Conservation (phyloP, 2,888 invertebrate species). For the Gnatocerus cornutus region DNA sequence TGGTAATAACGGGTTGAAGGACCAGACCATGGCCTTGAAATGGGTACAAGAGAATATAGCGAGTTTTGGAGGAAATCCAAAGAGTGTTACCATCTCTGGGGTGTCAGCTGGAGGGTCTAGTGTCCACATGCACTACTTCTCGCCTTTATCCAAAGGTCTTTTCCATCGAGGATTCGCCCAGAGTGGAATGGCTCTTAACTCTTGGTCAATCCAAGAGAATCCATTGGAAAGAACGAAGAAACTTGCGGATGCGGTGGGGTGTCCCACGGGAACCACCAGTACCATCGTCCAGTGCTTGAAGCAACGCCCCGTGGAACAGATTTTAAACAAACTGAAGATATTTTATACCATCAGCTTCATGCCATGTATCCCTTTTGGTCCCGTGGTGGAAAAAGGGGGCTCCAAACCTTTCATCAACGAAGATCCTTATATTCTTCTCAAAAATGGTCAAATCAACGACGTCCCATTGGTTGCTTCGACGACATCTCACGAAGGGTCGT, state of each 20-base stretch:
- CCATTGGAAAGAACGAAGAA: conserved; percentile 56
- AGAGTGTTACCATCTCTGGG: conserved; percentile 78
- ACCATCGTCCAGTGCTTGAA: conserved; percentile 62
- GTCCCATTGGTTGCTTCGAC: conserved; percentile 66
- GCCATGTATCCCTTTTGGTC: conserved; percentile 60
- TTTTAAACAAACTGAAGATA: conserved; percentile 50
- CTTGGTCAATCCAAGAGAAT: conserved; percentile 60
- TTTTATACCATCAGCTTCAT: conserved; percentile 31
- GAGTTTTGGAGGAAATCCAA: conserved; percentile 79
- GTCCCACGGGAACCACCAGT: conserved; percentile 56
- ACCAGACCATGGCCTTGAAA: conserved; percentile 78
- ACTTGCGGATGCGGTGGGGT: conserved; percentile 61
- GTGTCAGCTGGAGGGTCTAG: conserved; percentile 82
- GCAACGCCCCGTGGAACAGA: conserved; percentile 56
- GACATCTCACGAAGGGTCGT: conserved; percentile 55
- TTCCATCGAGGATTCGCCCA: conserved; percentile 63
- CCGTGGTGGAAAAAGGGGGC: conserved; percentile 59
- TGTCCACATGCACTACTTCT: conserved; percentile 80
- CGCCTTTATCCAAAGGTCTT: conserved; percentile 72
- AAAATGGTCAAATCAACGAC: conserved; percentile 60
- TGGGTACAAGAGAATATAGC: conserved; percentile 80
- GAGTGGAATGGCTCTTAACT: conserved; percentile 63
- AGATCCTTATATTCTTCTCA: conserved; percentile 62
- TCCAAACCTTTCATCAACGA: conserved; percentile 61
- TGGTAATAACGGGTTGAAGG: conserved; percentile 81